Percentiles rank a stretch among this genome's conserved stretches.
Evolutionary conservation across 1,140 invertebrate genomes (phyloP).

Genomic region (Hydropsyche tenuis): DNA sequence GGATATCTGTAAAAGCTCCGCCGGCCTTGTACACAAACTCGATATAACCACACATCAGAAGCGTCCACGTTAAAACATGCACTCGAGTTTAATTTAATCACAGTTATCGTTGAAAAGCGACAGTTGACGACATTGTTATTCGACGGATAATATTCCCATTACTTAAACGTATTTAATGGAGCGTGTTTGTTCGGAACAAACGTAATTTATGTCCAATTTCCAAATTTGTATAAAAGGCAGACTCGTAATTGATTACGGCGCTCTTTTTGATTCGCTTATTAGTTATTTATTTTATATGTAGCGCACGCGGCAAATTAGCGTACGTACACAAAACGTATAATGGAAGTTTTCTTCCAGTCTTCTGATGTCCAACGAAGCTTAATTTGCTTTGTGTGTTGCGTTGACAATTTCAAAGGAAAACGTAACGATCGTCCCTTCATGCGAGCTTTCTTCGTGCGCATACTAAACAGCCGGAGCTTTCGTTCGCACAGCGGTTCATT

Average conservation of each 20-base stretch:
- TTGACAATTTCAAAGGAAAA: conserved; percentile 25
- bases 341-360: conserved; percentile 7
- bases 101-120: background rate
- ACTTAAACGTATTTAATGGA: background rate
- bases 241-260: too few relatives aligned
- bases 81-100: background rate
- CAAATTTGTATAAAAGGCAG: too few relatives aligned
- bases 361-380: conserved; percentile 38
- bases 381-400: conserved; percentile 26
- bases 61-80: too few relatives aligned
- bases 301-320: conserved; percentile 17
- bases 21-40: conserved; percentile 1
- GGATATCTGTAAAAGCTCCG: background rate
- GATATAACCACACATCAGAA: background rate
- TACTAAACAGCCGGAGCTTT: background rate
- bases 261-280: background rate
- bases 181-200: too few relatives aligned
- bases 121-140: background rate
- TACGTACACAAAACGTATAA: background rate
- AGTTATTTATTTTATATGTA: background rate
- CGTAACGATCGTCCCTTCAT: conserved; percentile 21
- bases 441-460: conserved; percentile 18
- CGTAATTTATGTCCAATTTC: too few relatives aligned
- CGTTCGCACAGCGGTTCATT: too few relatives aligned
- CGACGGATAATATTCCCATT: background rate